A percentile compares a stretch with the other conserved stretches of the same genome.
phyloP scores from a whole-genome alignment of 2,113 vertebrate species.

The Mustela lutreola region DNA sequence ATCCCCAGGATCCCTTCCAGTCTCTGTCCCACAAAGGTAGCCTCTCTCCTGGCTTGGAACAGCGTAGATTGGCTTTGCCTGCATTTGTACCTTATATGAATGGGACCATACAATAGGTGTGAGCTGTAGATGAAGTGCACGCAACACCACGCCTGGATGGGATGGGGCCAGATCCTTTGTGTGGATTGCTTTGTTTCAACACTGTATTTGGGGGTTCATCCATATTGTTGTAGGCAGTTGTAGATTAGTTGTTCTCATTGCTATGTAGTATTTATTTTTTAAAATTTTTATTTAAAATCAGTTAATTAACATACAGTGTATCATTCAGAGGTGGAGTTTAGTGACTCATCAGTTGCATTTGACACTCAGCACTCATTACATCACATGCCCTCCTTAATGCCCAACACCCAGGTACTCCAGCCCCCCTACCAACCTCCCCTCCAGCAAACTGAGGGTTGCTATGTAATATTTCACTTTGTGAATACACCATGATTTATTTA shows the following conservation, averaged over 20 bases:
- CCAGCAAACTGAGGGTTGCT: not conserved
- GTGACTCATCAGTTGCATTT: not conserved
- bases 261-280: not conserved
- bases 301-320: not conserved
- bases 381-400: not conserved
- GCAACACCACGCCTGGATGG: not conserved
- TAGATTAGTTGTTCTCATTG: not conserved
- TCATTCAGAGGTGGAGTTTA: not conserved
- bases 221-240: not conserved
- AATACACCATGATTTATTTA: not conserved
- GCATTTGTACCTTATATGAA: not conserved
- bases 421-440: not conserved
- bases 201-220: not conserved
- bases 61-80: not conserved
- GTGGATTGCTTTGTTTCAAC: not conserved
- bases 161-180: not conserved
- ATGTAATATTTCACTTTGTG: not conserved
- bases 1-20: not conserved
- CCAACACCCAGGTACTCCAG: not conserved
- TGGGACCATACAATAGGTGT: accelerated
- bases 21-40: too few relatives aligned
- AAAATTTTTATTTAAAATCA: not conserved
- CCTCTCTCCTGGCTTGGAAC: not conserved
- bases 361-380: not conserved
- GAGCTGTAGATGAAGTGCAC: accelerated